Evolutionary conservation across 2,797 vertebrate species (phyloP), one percentile per base, ranked within the genome.

Genomic region (Chaetodon trifasciatus): DNA sequence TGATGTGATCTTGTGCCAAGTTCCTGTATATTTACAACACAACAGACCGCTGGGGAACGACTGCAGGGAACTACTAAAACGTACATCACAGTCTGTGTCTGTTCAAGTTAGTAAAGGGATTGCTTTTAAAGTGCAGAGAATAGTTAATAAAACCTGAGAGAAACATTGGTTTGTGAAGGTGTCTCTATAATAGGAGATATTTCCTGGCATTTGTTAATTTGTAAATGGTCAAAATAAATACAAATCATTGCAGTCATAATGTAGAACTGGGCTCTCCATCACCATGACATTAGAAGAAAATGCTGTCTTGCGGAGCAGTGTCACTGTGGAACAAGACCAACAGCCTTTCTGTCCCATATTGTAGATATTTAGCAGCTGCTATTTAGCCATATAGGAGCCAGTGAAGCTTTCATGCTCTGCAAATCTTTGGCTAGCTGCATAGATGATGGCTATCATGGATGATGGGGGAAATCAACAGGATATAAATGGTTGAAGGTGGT

Each of bases 191-290:
- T 13, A 9, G 37, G 50, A 66, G 58, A 64, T 56, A 64, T 70
- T 63, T 78, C 42, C 46, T 74, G 60, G 70, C 68, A 80, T 68
- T 39, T 9, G 0, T 58, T 76, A 46, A 55, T 83, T 62, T 69
- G 42, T 52, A 83, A 71, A 78, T 80, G 24, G 72, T 42, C 68
- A 74, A 68, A 74, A 84, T 72, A 69, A 82, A 68, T 84, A 53
- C 28, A 67, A 49, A 80, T 87, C 40, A 69, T 60, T 81, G 76
- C 46, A 58, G 21, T 53, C 37, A 62, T 56, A 63, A 81, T 77
- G 19, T 74, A 68, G 19, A 24, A 76, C 68, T 69, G 15, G 40
- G 63, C 35, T 28, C 23, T 39, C 40, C 19, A 79, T 86, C 67
- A 79, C 74, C 47, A 58, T 56, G 60, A 70, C 50, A 81, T 60